Conservation (phyloP, 1,140 invertebrate genomes). For the Globodera ellingtonae region DNA sequence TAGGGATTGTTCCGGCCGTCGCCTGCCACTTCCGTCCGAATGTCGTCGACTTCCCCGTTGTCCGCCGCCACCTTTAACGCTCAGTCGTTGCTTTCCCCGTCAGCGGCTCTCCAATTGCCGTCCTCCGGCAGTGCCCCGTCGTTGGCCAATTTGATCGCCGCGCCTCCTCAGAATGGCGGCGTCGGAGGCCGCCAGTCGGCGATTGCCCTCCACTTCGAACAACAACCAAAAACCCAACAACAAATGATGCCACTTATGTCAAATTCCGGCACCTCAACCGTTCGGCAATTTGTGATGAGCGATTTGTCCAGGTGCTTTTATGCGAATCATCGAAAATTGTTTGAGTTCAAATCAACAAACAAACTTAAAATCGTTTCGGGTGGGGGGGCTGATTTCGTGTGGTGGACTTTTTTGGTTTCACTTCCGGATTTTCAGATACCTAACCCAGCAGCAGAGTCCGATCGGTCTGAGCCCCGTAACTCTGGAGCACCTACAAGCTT, state of each 20-base stretch:
- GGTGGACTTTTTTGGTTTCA: background rate
- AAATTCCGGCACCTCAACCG: conserved; percentile 4
- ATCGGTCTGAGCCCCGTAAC: background rate
- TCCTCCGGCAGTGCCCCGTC: background rate
- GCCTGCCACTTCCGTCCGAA: background rate
- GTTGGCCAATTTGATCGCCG: conserved; percentile 12
- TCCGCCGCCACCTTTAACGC: conserved; percentile 6
- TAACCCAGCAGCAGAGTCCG: conserved; percentile 22
- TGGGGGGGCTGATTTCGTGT: too few relatives aligned
- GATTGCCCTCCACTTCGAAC: conserved; percentile 2
- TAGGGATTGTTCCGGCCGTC: background rate
- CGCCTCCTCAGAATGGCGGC: background rate
- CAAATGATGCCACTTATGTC: background rate
- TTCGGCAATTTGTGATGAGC: conserved; percentile 15
- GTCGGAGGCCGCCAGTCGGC: background rate
- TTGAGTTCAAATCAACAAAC: too few relatives aligned
- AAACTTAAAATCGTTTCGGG: too few relatives aligned
- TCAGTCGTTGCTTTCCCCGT: conserved; percentile 5
- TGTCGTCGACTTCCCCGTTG: background rate
- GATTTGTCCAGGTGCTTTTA: conserved; percentile 21
- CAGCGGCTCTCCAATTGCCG: background rate
- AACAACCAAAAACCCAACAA: conserved; percentile 1
- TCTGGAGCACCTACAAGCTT: background rate
- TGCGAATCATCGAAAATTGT: background rate
- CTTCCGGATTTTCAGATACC: conserved; percentile 11